Conservation (phyloP, 2,797 vertebrate genomes). For the Acanthurus leucopareius region DNA sequence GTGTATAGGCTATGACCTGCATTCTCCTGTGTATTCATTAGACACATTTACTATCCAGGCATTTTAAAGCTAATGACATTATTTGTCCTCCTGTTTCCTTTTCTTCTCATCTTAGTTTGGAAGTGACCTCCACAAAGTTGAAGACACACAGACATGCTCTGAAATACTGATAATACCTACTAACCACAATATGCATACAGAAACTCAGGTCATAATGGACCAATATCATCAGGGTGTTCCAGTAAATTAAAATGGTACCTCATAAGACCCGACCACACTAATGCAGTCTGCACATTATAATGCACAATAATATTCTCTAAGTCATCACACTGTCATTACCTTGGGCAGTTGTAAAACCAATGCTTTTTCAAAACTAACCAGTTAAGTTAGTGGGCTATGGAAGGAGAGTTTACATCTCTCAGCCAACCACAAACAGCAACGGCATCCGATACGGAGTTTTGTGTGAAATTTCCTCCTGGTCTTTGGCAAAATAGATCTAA, state of each 20-base stretch:
- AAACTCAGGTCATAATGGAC: neutral
- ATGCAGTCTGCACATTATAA: neutral
- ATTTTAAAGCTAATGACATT: constrained; percentile 36
- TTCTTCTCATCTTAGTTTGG: constrained; percentile 29
- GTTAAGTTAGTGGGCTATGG: neutral
- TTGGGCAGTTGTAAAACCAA: neutral
- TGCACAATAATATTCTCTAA: neutral
- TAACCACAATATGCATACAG: neutral
- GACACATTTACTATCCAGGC: constrained; percentile 28
- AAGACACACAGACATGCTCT: neutral
- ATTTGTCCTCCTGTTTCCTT: constrained; percentile 44
- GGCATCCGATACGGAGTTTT: too few relatives aligned
- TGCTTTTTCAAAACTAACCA: neutral
- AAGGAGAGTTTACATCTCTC: too few relatives aligned
- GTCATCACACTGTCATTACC: neutral
- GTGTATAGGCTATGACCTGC: constrained; percentile 44
- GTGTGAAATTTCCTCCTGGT: too few relatives aligned
- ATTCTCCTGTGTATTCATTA: constrained; percentile 29
- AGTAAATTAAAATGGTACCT: neutral
- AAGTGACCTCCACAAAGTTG: constrained; percentile 37
- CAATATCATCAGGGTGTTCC: constrained; percentile 4
- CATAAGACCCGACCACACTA: neutral
- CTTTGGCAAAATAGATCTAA: too few relatives aligned
- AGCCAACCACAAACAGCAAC: too few relatives aligned
- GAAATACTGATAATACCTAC: neutral